Evolutionary conservation across 2,888 invertebrate genomes (phyloP).

Genomic region (Drosophila prolongata): DNA sequence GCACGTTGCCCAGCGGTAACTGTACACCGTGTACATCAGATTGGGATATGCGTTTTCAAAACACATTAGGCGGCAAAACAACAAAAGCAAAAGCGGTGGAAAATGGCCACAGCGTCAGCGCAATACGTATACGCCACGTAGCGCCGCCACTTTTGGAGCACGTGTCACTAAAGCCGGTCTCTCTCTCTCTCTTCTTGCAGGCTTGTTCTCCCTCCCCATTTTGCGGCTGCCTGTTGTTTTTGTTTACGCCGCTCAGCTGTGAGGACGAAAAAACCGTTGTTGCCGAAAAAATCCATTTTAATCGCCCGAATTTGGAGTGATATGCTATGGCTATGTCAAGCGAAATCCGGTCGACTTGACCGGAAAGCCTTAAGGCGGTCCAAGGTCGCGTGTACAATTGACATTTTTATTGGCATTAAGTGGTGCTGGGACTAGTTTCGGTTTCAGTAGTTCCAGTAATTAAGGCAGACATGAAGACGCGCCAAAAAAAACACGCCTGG

Average conservation of each 20-base stretch:
- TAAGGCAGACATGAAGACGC: constrained; percentile 67
- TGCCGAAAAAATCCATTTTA: constrained; percentile 60
- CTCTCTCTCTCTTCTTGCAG: constrained; percentile 12
- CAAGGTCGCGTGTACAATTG: constrained; percentile 45
- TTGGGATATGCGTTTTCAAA: constrained; percentile 67
- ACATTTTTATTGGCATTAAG: constrained; percentile 48
- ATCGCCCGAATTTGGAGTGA: constrained; percentile 47
- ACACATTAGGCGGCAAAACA: constrained; percentile 53
- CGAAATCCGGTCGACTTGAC: constrained; percentile 32
- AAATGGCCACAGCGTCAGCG: constrained; percentile 75
- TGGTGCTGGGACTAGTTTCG: constrained; percentile 44
- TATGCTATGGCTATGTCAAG: constrained; percentile 2
- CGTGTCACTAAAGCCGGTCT: constrained; percentile 60
- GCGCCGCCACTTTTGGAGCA: constrained; percentile 57
- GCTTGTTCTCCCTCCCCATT: constrained; percentile 2
- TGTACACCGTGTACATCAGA: constrained; percentile 53
- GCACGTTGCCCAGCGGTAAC: constrained; percentile 73
- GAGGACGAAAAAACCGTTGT: constrained; percentile 34
- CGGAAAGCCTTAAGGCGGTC: constrained; percentile 23
- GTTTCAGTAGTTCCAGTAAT: constrained; percentile 59
- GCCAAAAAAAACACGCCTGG: constrained; percentile 38
- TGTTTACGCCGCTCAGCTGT: constrained; percentile 75
- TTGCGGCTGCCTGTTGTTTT: constrained; percentile 50
- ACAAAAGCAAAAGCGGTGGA: constrained; percentile 21
- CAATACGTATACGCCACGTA: constrained; percentile 74